These are phyloP conservation scores for Pterocles burchelli DNA, from an alignment of 2,113 vertebrate genomes.

Conservation along the genomic window DNA sequence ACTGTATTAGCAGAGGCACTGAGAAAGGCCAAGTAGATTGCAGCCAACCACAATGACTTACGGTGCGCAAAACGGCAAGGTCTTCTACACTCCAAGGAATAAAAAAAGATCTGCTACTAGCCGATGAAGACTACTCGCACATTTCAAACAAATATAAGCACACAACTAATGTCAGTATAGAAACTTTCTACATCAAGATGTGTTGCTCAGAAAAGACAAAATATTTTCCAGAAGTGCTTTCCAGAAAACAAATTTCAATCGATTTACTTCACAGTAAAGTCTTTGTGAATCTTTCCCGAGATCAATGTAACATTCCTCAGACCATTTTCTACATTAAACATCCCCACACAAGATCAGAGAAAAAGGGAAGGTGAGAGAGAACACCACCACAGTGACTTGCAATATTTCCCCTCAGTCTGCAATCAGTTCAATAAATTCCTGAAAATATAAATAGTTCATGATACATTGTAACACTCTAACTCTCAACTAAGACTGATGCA, in stretches of 20 bases:
- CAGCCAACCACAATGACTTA: background rate
- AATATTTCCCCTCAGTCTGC: background rate
- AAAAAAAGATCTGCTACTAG: background rate
- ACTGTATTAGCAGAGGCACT: background rate
- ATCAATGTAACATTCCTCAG: background rate
- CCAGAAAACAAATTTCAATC: background rate
- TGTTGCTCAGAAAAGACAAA: background rate
- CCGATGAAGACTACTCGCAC: background rate
- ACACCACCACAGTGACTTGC: background rate
- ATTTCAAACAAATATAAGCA: background rate
- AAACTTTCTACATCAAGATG: background rate
- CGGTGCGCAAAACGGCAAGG: background rate
- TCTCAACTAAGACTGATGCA: background rate
- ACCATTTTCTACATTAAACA: background rate
- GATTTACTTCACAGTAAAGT: background rate
- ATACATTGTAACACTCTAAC: background rate
- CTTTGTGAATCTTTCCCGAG: background rate
- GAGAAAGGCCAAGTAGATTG: background rate
- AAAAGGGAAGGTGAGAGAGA: background rate
- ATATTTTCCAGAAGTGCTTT: background rate
- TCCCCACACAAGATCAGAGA: background rate
- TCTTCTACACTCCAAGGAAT: background rate
- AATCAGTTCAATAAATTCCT: background rate
- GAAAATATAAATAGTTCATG: background rate
- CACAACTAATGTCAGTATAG: background rate